Evolutionary conservation across 2,888 invertebrate genomes (phyloP).

Genomic region (Drosophila suboccidentalis): DNA sequence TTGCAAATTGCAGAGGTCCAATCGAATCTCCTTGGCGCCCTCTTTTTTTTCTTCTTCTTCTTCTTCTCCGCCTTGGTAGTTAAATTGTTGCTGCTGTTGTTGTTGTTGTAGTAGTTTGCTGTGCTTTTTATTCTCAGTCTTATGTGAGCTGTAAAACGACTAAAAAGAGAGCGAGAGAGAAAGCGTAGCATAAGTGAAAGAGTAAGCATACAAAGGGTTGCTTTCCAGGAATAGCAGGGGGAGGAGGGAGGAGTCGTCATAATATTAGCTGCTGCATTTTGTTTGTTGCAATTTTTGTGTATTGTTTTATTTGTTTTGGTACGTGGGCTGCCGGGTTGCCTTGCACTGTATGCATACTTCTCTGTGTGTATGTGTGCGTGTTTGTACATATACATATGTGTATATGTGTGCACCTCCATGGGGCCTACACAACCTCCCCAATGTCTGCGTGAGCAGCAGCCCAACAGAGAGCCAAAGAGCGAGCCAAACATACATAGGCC

Average conservation of each 20-base stretch:
- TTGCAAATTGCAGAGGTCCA: constrained; percentile 16
- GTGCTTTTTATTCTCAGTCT: constrained; percentile 74
- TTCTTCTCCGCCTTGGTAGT: constrained; percentile 6
- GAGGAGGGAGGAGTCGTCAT: neutral
- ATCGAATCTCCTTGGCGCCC: constrained; percentile 44
- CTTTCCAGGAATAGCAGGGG: neutral
- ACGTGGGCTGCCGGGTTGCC: constrained; percentile 54
- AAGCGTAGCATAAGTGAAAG: constrained; percentile 38
- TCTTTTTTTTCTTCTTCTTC: constrained; percentile 3
- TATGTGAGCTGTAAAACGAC: constrained; percentile 72
- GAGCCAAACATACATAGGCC: constrained; percentile 37
- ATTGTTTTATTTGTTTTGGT: constrained; percentile 61
- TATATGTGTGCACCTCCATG: constrained; percentile 33
- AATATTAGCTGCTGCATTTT: constrained; percentile 28
- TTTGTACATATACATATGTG: constrained; percentile 11
- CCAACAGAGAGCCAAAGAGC: constrained; percentile 36
- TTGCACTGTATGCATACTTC: constrained; percentile 26
- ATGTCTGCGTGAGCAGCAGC: constrained; percentile 44
- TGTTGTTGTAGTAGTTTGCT: constrained; percentile 20
- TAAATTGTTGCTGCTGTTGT: constrained; percentile 11
- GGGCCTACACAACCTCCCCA: constrained; percentile 42
- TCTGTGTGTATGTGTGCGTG: constrained; percentile 1
- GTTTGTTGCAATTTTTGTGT: constrained; percentile 49
- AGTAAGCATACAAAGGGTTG: constrained; percentile 16
- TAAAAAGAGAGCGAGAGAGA: constrained; percentile 24